Percentiles rank a stretch among this genome's conserved stretches.
Conservation (phyloP, 2,113 vertebrate genomes). For the Pionites leucogaster region DNA sequence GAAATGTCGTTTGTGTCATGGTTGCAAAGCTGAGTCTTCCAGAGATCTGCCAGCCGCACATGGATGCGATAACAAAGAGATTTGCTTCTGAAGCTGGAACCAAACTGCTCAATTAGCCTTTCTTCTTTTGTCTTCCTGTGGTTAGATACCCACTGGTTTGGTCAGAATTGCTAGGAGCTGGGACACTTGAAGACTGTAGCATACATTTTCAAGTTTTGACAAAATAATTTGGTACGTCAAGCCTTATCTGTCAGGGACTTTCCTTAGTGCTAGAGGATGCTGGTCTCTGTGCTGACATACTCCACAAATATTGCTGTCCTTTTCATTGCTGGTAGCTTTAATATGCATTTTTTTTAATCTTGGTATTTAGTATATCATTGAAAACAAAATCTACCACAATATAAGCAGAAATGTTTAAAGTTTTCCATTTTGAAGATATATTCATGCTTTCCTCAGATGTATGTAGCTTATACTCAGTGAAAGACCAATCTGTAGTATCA, state of each 20-base stretch:
- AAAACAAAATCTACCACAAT: constrained; percentile 42
- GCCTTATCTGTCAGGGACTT: constrained; percentile 3
- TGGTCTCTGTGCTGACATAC: neutral
- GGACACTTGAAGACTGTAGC: neutral
- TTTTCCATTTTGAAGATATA: constrained; percentile 45
- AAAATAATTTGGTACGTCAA: neutral
- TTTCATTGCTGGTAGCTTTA: constrained; percentile 29
- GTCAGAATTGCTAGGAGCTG: neutral
- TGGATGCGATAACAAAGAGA: neutral
- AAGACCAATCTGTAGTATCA: constrained; percentile 22
- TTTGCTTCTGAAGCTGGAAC: constrained; percentile 29
- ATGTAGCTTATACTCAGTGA: constrained; percentile 5
- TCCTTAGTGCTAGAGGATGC: neutral
- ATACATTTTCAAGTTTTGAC: neutral
- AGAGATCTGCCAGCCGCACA: neutral
- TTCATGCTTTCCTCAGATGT: constrained; percentile 41
- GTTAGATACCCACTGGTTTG: neutral
- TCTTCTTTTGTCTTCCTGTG: constrained; percentile 22
- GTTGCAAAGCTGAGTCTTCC: constrained; percentile 2
- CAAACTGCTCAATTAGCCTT: constrained; percentile 10
- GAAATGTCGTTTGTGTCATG: neutral
- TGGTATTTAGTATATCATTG: constrained; percentile 42
- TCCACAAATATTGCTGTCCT: neutral
- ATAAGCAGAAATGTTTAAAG: constrained; percentile 41
- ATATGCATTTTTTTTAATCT: constrained; percentile 29